These are phyloP conservation scores for Caradrina clavipalpis DNA, from an alignment of 2,888 invertebrate species.

Conservation along the genomic window DNA sequence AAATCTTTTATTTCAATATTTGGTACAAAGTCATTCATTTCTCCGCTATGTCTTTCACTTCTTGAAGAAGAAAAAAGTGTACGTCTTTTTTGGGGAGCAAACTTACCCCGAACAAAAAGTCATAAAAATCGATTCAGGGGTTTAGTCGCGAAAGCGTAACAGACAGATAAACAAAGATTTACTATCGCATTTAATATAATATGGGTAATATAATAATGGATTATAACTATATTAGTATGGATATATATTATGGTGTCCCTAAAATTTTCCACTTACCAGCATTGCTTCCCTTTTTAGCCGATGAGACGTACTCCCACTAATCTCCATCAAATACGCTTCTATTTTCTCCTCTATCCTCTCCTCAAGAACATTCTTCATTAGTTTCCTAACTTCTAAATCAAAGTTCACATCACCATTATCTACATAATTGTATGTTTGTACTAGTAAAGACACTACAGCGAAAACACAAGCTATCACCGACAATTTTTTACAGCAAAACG, in stretches of 20 bases:
- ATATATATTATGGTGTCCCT: no score
- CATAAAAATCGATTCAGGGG: no score
- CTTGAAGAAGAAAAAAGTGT: background rate
- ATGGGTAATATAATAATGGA: no score
- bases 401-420: conserved; percentile 66
- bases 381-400: conserved; percentile 69
- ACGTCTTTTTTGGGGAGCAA: no score
- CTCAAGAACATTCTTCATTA: conserved; percentile 75
- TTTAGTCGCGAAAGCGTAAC: no score
- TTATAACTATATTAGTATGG: no score
- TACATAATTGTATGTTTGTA: conserved; percentile 81
- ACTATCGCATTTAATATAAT: no score
- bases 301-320: conserved; percentile 68
- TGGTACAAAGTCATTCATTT: no score
- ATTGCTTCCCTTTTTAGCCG: conserved; percentile 84
- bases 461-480: conserved; percentile 82
- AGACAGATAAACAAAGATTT: no score
- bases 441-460: conserved; percentile 80
- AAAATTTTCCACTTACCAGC: conserved; percentile 76
- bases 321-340: conserved; percentile 75
- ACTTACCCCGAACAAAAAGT: no score
- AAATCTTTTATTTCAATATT: no score
- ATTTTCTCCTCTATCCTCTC: conserved; percentile 79
- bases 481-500: conserved; percentile 77
- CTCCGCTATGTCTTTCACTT: no score